Conservation (phyloP, 2,113 vertebrate species). For the Aegotheles bennettii region DNA sequence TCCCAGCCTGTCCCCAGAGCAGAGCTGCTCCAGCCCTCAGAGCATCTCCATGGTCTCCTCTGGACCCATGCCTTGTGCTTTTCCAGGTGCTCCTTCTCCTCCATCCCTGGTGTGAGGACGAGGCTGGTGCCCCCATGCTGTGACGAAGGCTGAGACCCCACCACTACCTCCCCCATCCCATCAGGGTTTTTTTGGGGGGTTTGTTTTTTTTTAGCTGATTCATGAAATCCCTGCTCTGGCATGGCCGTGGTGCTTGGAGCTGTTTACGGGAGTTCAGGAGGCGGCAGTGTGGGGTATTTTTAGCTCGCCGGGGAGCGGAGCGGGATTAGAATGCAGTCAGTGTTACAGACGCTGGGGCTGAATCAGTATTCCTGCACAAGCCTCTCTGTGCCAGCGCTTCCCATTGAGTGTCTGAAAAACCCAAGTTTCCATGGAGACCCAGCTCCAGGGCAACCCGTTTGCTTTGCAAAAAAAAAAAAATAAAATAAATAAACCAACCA, state of each 20-base stretch:
- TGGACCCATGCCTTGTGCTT: no score
- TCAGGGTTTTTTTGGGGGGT: no score
- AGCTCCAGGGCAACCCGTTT: conserved; percentile 74
- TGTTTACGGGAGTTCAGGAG: conserved; percentile 58
- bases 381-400: conserved; percentile 69
- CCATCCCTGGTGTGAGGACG: rapidly evolving
- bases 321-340: conserved; percentile 71
- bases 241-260: conserved; percentile 47
- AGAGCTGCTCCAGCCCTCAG: no score
- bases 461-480: conserved; percentile 17
- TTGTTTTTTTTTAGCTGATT: conserved; percentile 30
- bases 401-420: conserved; percentile 78
- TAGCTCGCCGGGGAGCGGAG: conserved; percentile 69
- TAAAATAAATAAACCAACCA: not conserved
- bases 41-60: no score
- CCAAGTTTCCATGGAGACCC: conserved; percentile 79
- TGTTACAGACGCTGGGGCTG: conserved; percentile 70
- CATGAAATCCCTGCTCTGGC: conserved; percentile 35
- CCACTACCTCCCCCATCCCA: rapidly evolving
- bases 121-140: rapidly evolving
- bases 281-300: conserved; percentile 69
- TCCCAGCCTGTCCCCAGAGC: no score
- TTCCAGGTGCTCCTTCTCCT: rapidly evolving
- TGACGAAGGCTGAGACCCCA: not conserved
- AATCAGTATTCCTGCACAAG: conserved; percentile 79